Evolutionary conservation across 53 echinoderm and acorn worm genomes (phyloP).

Genomic region (Pentamera pediparva): DNA sequence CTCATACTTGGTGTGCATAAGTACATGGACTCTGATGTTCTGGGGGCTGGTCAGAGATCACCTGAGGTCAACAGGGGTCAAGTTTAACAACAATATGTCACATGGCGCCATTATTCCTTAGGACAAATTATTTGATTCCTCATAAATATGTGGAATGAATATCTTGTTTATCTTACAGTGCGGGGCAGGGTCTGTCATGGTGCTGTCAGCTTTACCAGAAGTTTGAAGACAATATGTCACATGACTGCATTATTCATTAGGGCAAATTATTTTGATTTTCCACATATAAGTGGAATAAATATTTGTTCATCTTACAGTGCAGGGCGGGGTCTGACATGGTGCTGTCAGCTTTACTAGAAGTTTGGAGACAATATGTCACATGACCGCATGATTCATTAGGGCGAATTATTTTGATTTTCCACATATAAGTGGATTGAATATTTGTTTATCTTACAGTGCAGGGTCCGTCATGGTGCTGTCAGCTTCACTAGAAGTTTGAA

Average conservation of each 20-base stretch:
- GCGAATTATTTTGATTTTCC: background rate
- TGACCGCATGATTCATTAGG: too few relatives aligned
- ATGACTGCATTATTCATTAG: too few relatives aligned
- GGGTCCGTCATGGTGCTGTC: slow-evolving; percentile 80
- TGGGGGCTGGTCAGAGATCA: too few relatives aligned
- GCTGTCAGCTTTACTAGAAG: slow-evolving; percentile 69
- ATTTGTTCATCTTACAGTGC: slow-evolving; percentile 33
- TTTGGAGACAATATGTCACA: slow-evolving; percentile 71
- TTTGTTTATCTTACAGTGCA: slow-evolving; percentile 33
- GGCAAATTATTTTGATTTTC: background rate
- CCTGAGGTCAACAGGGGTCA: too few relatives aligned
- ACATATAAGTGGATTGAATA: background rate
- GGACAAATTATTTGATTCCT: too few relatives aligned
- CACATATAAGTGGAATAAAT: background rate
- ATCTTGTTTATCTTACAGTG: background rate
- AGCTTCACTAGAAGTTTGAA: slow-evolving; percentile 74
- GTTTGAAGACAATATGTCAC: too few relatives aligned
- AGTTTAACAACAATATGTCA: too few relatives aligned
- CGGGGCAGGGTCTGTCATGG: background rate
- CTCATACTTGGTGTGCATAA: too few relatives aligned
- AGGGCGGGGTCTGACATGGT: slow-evolving; percentile 80
- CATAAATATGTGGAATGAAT: too few relatives aligned
- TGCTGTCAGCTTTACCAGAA: background rate
- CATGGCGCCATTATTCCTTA: too few relatives aligned
- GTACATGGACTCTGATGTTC: too few relatives aligned